Evolutionary conservation across 2,888 invertebrate genomes (phyloP).

Genomic region (Notodonta ziczac): DNA sequence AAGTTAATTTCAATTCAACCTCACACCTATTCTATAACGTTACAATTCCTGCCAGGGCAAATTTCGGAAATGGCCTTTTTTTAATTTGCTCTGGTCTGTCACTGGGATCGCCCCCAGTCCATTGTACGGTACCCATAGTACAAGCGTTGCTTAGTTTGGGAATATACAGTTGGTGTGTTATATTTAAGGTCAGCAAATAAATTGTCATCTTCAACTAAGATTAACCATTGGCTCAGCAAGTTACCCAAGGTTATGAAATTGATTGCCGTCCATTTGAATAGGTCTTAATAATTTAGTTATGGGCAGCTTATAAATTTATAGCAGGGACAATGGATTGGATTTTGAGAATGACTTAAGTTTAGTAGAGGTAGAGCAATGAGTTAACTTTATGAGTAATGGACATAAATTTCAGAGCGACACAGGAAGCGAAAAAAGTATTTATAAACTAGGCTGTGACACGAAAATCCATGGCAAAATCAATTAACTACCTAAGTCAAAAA

Average conservation of each 20-base stretch:
- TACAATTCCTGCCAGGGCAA: no score
- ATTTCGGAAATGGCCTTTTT: no score
- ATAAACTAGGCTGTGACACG: not conserved
- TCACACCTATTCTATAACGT: no score
- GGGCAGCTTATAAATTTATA: not conserved
- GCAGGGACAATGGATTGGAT: not conserved
- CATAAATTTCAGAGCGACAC: not conserved
- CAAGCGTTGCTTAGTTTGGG: no score
- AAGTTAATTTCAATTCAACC: no score
- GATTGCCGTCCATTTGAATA: not conserved
- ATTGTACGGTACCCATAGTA: no score
- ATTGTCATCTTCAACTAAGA: not conserved
- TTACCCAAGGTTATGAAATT: not conserved
- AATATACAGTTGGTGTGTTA: no score
- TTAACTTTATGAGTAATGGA: not conserved
- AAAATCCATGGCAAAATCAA: not conserved
- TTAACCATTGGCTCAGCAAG: not conserved
- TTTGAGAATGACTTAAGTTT: not conserved
- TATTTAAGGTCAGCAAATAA: not conserved
- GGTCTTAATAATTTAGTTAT: not conserved
- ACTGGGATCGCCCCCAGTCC: no score
- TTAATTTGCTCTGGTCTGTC: no score
- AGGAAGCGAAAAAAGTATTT: not conserved
- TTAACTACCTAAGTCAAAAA: no score
- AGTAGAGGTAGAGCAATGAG: not conserved